Evolutionary conservation across 2,797 vertebrate species (phyloP).

Genomic region (Okamejei kenojei): DNA sequence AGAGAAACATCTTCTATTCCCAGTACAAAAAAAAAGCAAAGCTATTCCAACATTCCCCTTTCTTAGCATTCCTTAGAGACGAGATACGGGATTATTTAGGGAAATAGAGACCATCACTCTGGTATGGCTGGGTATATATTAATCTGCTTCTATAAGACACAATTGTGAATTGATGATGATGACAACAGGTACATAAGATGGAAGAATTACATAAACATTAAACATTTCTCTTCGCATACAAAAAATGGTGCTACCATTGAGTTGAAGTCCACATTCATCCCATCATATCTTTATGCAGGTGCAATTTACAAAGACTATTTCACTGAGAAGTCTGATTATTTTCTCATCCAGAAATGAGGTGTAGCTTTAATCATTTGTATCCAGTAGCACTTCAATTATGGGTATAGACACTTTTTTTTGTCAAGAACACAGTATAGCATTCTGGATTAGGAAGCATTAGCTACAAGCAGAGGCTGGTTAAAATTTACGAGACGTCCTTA

Average conservation of each 20-base stretch:
- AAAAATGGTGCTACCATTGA: not conserved
- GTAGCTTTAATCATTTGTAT: too few species aligned
- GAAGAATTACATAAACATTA: not conserved
- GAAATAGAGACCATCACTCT: not conserved
- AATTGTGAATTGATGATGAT: not conserved
- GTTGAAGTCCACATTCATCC: not conserved
- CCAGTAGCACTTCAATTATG: not conserved
- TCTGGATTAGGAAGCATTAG: not conserved
- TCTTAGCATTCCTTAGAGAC: not conserved
- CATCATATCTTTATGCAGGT: not conserved
- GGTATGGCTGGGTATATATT: not conserved
- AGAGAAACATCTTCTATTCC: not conserved
- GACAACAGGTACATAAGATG: not conserved
- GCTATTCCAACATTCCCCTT: not conserved
- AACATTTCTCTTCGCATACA: not conserved
- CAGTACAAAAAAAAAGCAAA: not conserved
- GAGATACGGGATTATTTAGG: not conserved
- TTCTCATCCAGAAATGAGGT: not conserved
- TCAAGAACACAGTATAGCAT: not conserved
- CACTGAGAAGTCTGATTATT: not conserved
- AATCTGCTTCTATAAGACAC: not conserved
- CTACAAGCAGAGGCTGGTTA: too few species aligned
- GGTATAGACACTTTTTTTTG: not conserved
- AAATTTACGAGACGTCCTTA: too few species aligned
- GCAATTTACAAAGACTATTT: not conserved